Base-by-base conservation (phyloP, 2,113 vertebrate species). In the Microcebus jonahi region DNA sequence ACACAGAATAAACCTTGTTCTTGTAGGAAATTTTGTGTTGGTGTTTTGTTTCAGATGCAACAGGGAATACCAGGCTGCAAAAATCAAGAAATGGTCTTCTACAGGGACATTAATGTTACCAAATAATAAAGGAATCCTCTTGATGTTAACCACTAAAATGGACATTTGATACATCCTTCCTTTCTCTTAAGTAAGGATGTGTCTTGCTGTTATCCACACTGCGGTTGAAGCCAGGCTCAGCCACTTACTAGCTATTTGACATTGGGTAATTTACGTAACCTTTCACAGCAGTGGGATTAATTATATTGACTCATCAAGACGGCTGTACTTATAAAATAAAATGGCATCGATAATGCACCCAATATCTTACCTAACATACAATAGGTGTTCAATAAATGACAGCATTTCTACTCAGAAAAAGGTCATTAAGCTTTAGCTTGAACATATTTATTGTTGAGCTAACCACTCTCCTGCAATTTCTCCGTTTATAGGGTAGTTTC, bases 1-100 rank as follows among this genome's bases (percentile, higher is more conserved):
- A 25, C 21, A 87, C 15, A 85, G 45, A 91, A 86, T 86, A n/a
- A 89, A 95, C 91, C 2, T 39, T 53, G 81, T 42, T 88, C 87
- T 67, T 94, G 11, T 31, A 63, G 34, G 8, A 61, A 89, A 84
- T 50, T 73, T 70, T 6, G 8, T 57, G 20, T 83, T 90, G 11
- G 3, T 63, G 17, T 82, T 80, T 81, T 88, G 17, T 61, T 83
- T 15, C 42, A 70, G 55, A 57, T 84, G 10, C 0, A 7, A 8
- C 68, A 10, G n/a, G 63, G 20, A 17, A 73, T 36, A 13, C 15
- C 6, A 34, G 86, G 39, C 0, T 34, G 2, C 23, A 73, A 91
- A 91, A n/a, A 90, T 92, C 6, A 88, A 75, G 25, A 39, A 90
- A 57, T 31, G 0, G 6, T 76, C 7, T 70, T 80, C 17, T 61